These are phyloP conservation scores for Phasianus colchicus DNA, from an alignment of 2,113 vertebrate species.

Conservation along the genomic window DNA sequence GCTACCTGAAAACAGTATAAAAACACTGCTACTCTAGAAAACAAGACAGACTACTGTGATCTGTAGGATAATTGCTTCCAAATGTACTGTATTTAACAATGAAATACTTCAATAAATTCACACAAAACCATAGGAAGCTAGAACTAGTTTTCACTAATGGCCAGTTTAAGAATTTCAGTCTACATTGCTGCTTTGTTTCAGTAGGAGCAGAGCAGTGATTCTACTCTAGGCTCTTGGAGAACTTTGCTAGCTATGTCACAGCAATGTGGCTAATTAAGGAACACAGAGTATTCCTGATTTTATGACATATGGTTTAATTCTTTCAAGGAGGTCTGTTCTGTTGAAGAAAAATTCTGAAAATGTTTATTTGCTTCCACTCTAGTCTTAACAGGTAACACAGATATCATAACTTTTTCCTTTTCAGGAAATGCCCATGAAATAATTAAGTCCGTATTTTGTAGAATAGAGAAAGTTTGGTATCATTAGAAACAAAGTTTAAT, in stretches of 20 bases:
- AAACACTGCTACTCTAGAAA: not conserved
- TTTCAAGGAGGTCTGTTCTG: not conserved
- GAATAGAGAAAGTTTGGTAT: not conserved
- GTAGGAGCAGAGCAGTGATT: not conserved
- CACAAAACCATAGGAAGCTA: not conserved
- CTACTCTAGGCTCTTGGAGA: not conserved
- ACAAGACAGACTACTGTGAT: not conserved
- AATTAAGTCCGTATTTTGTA: not conserved
- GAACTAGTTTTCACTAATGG: not conserved
- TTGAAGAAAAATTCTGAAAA: not conserved
- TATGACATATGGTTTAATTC: not conserved
- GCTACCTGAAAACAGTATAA: not conserved
- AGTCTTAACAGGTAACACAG: not conserved
- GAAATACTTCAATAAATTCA: not conserved
- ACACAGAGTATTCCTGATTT: rapidly evolving
- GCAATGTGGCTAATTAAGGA: not conserved
- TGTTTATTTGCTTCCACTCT: not conserved
- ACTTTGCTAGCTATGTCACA: not conserved
- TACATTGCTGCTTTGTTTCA: not conserved
- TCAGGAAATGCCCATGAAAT: not conserved
- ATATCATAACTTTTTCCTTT: not conserved
- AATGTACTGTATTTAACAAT: not conserved
- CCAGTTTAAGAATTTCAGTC: not conserved
- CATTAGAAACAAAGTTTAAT: not conserved
- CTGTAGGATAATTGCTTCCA: not conserved